phyloP scores from a whole-genome alignment of 2,113 vertebrate genomes.

The Peromyscus polionotus region DNA sequence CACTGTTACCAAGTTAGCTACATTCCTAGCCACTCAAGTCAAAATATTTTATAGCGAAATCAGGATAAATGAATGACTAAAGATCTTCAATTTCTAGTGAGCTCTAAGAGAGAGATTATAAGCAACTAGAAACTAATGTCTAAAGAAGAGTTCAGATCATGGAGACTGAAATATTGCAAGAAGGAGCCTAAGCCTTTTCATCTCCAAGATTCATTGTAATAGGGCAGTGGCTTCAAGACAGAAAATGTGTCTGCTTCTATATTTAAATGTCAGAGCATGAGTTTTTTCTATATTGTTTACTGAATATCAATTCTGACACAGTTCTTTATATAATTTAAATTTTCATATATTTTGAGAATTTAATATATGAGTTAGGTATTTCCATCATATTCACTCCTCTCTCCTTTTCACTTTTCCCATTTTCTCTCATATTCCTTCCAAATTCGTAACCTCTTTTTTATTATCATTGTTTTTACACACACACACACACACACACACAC shows the following conservation, averaged over 20 bases:
- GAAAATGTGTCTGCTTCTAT: neutral
- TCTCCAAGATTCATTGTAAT: constrained; percentile 2
- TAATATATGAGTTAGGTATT: neutral
- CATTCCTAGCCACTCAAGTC: constrained; percentile 50
- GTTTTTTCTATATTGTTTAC: constrained; percentile 9
- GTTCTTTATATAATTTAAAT: neutral
- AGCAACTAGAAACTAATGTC: constrained; percentile 69
- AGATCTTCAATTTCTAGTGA: constrained; percentile 49
- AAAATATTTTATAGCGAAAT: constrained; percentile 74
- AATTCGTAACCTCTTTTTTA: neutral
- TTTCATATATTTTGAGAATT: neutral
- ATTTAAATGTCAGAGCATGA: neutral
- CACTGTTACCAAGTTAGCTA: constrained; percentile 19
- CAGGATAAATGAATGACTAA: constrained; percentile 65
- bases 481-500: no score
- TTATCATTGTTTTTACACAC: neutral
- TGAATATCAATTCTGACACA: neutral
- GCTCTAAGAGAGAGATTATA: neutral
- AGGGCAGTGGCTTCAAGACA: neutral
- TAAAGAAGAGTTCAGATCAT: constrained; percentile 67
- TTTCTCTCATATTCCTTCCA: neutral
- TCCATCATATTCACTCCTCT: neutral
- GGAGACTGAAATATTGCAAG: constrained; percentile 45
- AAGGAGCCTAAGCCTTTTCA: constrained; percentile 12
- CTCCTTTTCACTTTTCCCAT: neutral